Evolutionary conservation across 2,888 invertebrate species (phyloP), one percentile per base, ranked within the genome.

Genomic region (Sphecodes monilicornis): DNA sequence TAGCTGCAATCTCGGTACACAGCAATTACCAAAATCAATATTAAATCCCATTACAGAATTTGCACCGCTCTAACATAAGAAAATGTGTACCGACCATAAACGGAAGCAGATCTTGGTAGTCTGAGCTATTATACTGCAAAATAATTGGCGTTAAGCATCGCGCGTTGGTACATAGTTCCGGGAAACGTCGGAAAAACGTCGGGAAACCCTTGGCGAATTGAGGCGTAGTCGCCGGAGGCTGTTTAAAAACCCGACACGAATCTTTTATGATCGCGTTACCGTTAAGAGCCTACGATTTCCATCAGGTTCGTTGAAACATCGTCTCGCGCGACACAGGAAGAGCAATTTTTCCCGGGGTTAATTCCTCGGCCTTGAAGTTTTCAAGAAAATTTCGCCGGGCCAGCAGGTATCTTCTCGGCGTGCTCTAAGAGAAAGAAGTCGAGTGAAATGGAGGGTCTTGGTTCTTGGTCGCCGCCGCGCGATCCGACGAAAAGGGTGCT

Each of bases 401-500:
- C n/a, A n/a, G n/a, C 46, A 16, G 10, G 66, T 22, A 32, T 29
- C 29, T 29, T 29, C 60, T 29, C 13, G 29, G 18, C 29, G 60
- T 3, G 60, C 16, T 29, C 29, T 8, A 18, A 16, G 2, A 36
- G 26, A 41, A 43, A 29, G 41, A 60, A 26, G 10, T 69, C 26
- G 60, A 57, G 39, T 16, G 46, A 78, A 78, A 80, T 70, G 72
- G 22, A 78, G 80, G 60, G 36, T 66, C 54, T 54, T n/a, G n/a
- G n/a, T 54, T 54, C 54, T 50, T 22, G 50, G 54, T 85, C 79
- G 66, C 10, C 18, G 66, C 78, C 86, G 78, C 46, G 72, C 83
- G 82, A 86, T 69, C 73, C 76, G n/a, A 22, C 29, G 29, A 64
- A 77, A 77, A 78, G 76, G 43, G 72, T 88, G 86, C 91, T 91